phyloP scores from a whole-genome alignment of 2,888 invertebrate species.

The Spisula subtruncata region DNA sequence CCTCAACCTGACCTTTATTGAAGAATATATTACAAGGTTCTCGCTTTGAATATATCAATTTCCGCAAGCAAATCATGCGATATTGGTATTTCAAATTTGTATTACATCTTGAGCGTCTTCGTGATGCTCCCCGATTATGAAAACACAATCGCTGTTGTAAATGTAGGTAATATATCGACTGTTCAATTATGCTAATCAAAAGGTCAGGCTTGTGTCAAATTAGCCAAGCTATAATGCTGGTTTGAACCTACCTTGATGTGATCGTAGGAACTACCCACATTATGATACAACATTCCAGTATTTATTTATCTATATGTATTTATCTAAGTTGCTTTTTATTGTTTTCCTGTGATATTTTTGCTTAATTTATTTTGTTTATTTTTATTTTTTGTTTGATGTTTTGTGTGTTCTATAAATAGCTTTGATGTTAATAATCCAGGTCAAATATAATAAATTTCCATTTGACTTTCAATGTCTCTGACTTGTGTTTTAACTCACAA shows the following conservation, averaged over 20 bases:
- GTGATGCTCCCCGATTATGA: too few species aligned
- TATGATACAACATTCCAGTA: neutral
- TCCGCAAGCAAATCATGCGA: too few species aligned
- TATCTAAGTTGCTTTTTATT: neutral
- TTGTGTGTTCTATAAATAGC: slow-evolving; percentile 32
- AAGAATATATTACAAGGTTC: too few species aligned
- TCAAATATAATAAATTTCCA: slow-evolving; percentile 38
- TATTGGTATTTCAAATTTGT: too few species aligned
- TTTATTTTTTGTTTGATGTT: slow-evolving; percentile 25
- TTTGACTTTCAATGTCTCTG: slow-evolving; percentile 26
- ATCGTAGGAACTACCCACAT: neutral
- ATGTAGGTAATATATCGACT: too few species aligned
- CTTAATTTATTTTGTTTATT: neutral
- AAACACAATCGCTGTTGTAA: too few species aligned
- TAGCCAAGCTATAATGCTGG: too few species aligned
- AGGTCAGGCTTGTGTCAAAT: too few species aligned
- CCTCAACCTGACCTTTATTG: too few species aligned
- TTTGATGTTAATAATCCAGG: slow-evolving; percentile 43
- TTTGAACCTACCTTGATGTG: neutral
- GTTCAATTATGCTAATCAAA: too few species aligned
- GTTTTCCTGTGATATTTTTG: slow-evolving; percentile 13
- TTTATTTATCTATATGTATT: neutral
- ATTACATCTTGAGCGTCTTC: too few species aligned
- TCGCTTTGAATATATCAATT: too few species aligned
- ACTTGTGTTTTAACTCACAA: neutral